These are phyloP conservation scores for Cosmia trapezina DNA, from an alignment of 2,888 invertebrate genomes.

Conservation along the genomic window DNA sequence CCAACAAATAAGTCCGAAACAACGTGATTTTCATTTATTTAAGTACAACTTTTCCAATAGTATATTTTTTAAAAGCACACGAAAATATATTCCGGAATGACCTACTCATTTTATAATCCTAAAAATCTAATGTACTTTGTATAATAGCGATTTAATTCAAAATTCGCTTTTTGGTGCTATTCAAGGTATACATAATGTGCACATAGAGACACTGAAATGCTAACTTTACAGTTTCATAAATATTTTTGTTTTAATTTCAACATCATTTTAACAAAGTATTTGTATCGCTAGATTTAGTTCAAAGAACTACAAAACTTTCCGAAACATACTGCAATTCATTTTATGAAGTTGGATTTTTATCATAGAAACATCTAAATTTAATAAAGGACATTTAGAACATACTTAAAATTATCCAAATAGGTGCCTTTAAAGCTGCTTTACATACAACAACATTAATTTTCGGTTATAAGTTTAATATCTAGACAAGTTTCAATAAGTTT, in stretches of 20 bases:
- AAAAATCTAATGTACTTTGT: slow-evolving; percentile 69
- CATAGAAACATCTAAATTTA: slow-evolving; percentile 36
- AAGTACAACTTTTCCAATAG: slow-evolving; percentile 83
- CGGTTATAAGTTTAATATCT: slow-evolving; percentile 49
- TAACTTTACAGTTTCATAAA: slow-evolving; percentile 57
- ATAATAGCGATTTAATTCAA: slow-evolving; percentile 61
- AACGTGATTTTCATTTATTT: slow-evolving; percentile 77
- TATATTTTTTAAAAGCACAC: slow-evolving; percentile 74
- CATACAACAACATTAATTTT: slow-evolving; percentile 52
- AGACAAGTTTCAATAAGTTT: slow-evolving; percentile 45
- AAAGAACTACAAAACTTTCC: slow-evolving; percentile 43
- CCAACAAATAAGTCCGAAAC: slow-evolving; percentile 83
- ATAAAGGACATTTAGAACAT: slow-evolving; percentile 47
- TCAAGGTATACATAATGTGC: slow-evolving; percentile 50
- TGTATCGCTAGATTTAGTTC: slow-evolving; percentile 30
- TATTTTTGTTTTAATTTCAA: slow-evolving; percentile 37
- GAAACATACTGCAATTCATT: slow-evolving; percentile 37
- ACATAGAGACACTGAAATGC: slow-evolving; percentile 42
- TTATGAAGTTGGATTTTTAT: slow-evolving; percentile 26
- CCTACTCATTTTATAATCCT: slow-evolving; percentile 68
- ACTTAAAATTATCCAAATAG: slow-evolving; percentile 46
- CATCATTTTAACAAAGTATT: slow-evolving; percentile 19
- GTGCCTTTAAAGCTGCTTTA: slow-evolving; percentile 61
- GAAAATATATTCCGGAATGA: slow-evolving; percentile 77
- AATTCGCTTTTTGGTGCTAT: slow-evolving; percentile 56